Percentiles rank a stretch among this genome's conserved stretches.
Conservation (phyloP, 2,888 invertebrate species). For the Exocentrus adspersus region DNA sequence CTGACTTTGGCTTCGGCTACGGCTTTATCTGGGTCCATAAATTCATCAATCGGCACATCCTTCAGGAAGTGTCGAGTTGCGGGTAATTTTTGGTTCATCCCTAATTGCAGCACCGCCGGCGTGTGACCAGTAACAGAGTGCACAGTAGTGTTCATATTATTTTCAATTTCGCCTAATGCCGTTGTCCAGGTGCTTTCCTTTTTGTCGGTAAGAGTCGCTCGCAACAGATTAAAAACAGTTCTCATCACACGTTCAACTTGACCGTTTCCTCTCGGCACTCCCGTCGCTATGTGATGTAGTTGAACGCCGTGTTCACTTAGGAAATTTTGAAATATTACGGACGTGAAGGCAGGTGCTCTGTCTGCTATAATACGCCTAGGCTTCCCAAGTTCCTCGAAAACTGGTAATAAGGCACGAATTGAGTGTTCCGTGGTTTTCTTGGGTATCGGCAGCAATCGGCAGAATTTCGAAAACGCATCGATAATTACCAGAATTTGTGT, state of each 20-base stretch:
- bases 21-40: slow-evolving; percentile 34
- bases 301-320: slow-evolving; percentile 24
- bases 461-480: slow-evolving; percentile 42
- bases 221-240: slow-evolving; percentile 34
- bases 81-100: slow-evolving; percentile 34
- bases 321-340: slow-evolving; percentile 31
- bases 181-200: slow-evolving; percentile 25
- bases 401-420: slow-evolving; percentile 29
- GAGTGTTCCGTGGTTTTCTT: slow-evolving; percentile 37
- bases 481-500: slow-evolving; percentile 41
- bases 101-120: slow-evolving; percentile 33
- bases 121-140: slow-evolving; percentile 29
- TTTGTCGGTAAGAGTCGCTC: slow-evolving; percentile 26
- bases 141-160: slow-evolving; percentile 29
- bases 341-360: slow-evolving; percentile 32
- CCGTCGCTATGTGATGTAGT: slow-evolving; percentile 37
- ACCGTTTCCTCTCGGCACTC: slow-evolving; percentile 32
- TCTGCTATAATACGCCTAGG: slow-evolving; percentile 31
- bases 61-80: slow-evolving; percentile 35
- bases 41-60: slow-evolving; percentile 26
- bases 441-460: slow-evolving; percentile 31
- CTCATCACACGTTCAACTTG: slow-evolving; percentile 37
- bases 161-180: slow-evolving; percentile 9
- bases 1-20: slow-evolving; percentile 26
- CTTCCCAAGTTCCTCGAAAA: slow-evolving; percentile 35